These are phyloP conservation scores for Cephonodes hylas DNA, from an alignment of 2,888 invertebrate species.

Conservation along the genomic window DNA sequence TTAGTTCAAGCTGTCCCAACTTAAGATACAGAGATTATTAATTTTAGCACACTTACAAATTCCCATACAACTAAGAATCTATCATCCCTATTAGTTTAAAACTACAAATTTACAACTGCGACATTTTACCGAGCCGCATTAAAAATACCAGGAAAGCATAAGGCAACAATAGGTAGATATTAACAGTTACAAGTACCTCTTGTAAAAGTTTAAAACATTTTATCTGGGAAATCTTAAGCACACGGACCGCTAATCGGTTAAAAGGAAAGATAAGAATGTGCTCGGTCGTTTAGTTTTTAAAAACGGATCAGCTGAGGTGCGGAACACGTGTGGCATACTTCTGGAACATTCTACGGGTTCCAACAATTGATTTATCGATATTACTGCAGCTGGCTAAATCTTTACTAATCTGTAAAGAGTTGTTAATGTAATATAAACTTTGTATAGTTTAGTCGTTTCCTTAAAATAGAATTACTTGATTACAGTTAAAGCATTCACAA, in stretches of 20 bases:
- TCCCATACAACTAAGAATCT: no score
- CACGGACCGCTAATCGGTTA: constrained; percentile 12
- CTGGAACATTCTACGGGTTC: background rate
- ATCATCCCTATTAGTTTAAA: no score
- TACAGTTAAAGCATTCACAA: no score
- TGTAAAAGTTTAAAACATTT: background rate
- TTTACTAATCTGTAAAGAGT: background rate
- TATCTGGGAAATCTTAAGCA: constrained; percentile 5
- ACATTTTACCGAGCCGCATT: background rate
- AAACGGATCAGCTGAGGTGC: background rate
- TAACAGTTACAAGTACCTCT: background rate
- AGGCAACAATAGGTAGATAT: background rate
- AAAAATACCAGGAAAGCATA: background rate
- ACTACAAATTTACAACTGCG: no score
- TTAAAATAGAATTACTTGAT: no score
- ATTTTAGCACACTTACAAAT: no score
- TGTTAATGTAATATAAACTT: background rate
- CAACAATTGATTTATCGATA: constrained; percentile 3
- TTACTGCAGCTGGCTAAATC: background rate
- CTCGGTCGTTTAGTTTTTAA: background rate
- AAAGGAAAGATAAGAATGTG: constrained; percentile 12
- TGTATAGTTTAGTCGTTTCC: no score
- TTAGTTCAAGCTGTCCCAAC: no score
- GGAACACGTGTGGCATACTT: constrained; percentile 2
- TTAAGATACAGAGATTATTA: no score